Evolutionary conservation across 2,888 invertebrate genomes (phyloP).

Genomic region (Hyposoter dolosus): DNA sequence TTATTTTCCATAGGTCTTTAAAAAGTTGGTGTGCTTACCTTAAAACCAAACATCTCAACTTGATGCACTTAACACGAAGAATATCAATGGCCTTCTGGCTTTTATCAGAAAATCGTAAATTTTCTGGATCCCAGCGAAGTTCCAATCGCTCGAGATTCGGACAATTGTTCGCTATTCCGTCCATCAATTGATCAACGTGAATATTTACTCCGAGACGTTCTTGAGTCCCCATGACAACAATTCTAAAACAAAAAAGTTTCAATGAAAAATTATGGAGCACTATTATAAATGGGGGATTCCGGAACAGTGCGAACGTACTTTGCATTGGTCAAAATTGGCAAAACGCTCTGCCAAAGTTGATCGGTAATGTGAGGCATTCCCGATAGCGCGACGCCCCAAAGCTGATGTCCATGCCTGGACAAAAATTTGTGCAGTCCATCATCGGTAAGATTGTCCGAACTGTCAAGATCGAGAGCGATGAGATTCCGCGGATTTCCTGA

Average conservation of each 20-base stretch:
- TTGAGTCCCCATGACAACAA: conserved; percentile 98
- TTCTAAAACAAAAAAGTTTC: conserved; percentile 86
- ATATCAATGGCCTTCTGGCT: conserved; percentile 99
- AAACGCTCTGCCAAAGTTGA: conserved; percentile 98
- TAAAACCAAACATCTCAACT: conserved; percentile 95
- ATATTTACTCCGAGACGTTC: conserved; percentile 98
- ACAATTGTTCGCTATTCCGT: conserved; percentile 97
- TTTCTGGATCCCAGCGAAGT: conserved; percentile 99
- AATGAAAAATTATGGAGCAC: neutral
- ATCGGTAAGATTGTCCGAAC: conserved; percentile 98
- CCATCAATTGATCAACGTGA: conserved; percentile 99
- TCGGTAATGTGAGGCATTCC: conserved; percentile 99
- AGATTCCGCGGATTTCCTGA: conserved; percentile 91
- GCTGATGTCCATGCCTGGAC: conserved; percentile 94
- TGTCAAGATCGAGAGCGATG: conserved; percentile 96
- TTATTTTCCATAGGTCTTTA: neutral
- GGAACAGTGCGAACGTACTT: conserved; percentile 87
- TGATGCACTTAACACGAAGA: conserved; percentile 96
- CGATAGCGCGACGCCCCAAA: conserved; percentile 94
- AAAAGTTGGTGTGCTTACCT: conserved; percentile 87
- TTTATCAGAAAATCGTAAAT: conserved; percentile 99
- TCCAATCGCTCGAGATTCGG: conserved; percentile 95
- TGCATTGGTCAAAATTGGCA: conserved; percentile 96
- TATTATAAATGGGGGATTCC: neutral
- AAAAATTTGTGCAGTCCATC: conserved; percentile 97